Evolutionary conservation across 2,113 vertebrate species (phyloP), one percentile per base, ranked within the genome.

Genomic region (Orientallactaga bullata): DNA sequence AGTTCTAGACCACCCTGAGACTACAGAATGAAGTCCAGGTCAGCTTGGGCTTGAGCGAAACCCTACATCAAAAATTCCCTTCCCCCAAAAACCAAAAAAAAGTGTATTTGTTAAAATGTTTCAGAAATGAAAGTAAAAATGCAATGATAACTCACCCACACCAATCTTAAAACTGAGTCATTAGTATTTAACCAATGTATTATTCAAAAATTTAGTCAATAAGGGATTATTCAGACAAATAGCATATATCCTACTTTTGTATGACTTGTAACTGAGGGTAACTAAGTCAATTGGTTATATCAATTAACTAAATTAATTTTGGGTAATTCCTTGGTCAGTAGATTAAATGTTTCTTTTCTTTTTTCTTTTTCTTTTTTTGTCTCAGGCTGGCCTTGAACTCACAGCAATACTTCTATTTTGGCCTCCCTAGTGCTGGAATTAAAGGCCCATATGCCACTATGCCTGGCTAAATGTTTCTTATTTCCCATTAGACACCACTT

Each of bases 251-350:
- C 12, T 35, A 30, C 6, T 3, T 69, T 81, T 58, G 1, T 32
- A 60, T 61, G 37, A 69, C 60, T 39, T 76, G 5, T 74, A 85
- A n/a, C 60, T 82, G 37, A 81, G 12, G 3, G 72, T 76, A 86
- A 82, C 47, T 47, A 42, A 80, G 32, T 37, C 55, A 24, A 76
- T 15, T 66, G 51, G 23, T 71, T 65, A 65, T 39, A 58, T 90
- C 42, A 66, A 71, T 78, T 66, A 80, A 89, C 66, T n/a, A 74
- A 90, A 60, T 60, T 73, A 92, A 84, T 78, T 85, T 28, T 35
- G 12, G 6, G 24, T 77, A 61, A 35, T 85, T 51, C 26, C 18
- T 42, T 79, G 26, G 77, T 63, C 55, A 39, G 68, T 66, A 47
- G 42, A 47, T 47, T 47, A 47, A 47, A 47, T 47, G 42, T 47